Conservation (phyloP, 2,888 invertebrate genomes). For the Drosophila conformis region DNA sequence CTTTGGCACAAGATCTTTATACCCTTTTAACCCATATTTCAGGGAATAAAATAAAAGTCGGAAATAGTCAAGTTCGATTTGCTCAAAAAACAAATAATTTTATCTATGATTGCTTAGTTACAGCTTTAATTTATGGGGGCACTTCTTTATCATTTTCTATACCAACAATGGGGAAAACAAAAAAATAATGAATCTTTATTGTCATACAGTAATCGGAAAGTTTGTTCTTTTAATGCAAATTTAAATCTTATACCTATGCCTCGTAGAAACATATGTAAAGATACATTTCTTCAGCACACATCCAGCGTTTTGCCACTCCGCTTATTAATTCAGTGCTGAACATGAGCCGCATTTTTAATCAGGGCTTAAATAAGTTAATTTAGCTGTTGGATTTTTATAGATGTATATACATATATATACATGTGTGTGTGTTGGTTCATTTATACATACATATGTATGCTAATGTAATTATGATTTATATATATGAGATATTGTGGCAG, state of each 20-base stretch:
- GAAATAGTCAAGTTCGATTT: background rate
- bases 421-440: background rate
- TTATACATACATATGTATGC: background rate
- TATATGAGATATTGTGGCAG: background rate
- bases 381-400: background rate
- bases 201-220: background rate
- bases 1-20: background rate
- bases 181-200: background rate
- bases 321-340: background rate
- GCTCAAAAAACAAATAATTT: background rate
- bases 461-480: background rate
- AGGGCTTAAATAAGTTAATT: background rate
- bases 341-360: background rate
- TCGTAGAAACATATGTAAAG: background rate
- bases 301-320: background rate
- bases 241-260: background rate
- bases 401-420: too few species aligned
- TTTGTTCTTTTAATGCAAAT: background rate
- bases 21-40: background rate
- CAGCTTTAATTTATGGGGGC: background rate
- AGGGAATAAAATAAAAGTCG: background rate
- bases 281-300: background rate
- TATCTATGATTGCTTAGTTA: background rate
- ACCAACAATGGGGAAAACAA: too few species aligned
- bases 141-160: background rate